Evolutionary conservation across 1,140 invertebrate genomes (phyloP), one percentile per base, ranked within the genome.

Genomic region (Drosophila oshimai): DNA sequence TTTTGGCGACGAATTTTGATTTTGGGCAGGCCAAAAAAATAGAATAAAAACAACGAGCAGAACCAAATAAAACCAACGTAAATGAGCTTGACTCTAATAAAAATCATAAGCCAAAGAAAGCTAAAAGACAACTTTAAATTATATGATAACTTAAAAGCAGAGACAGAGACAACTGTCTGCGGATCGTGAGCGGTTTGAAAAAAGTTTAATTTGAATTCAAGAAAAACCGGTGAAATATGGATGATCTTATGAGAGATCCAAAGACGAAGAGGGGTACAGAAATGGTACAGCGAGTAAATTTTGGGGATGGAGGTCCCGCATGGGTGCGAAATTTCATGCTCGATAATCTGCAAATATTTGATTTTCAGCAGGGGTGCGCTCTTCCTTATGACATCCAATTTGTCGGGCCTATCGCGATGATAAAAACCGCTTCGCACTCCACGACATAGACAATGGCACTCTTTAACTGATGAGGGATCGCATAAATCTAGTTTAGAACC

Each of bases 91-190:
- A 42, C 42, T 74, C 18, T 26, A 58, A 74, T 74, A 69, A 75
- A 73, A 75, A 75, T 54, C 73, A 75, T 69, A 75, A 69, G 20
- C 42, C 47, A 70, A 69, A 26, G 33, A 72, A 72, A 72, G 67
- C 58, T 31, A 33, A 50, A 50, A 39, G 28, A 18, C n/a, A 44
- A 46, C 22, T 28, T 46, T 28, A 15, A 74, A 33, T 60, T 41
- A 60, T 49, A 22, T 68, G 22, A 67, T 74, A 49, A 47, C 42
- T 64, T 65, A 65, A 20, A 39, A 65, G 42, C 60, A 31, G 26
- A 31, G 42, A n/a, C n/a, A n/a, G n/a, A n/a, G n/a, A 51, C 54
- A 50, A 50, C 53, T 26, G 28, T 28, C 41, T 29, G 29, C 18
- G 37, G 12, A 6, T 42, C 28, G 46, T 18, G n/a, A 39, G 55